These are phyloP conservation scores for Ceratina calcarata DNA, from an alignment of 1,140 invertebrate genomes.

Conservation along the genomic window DNA sequence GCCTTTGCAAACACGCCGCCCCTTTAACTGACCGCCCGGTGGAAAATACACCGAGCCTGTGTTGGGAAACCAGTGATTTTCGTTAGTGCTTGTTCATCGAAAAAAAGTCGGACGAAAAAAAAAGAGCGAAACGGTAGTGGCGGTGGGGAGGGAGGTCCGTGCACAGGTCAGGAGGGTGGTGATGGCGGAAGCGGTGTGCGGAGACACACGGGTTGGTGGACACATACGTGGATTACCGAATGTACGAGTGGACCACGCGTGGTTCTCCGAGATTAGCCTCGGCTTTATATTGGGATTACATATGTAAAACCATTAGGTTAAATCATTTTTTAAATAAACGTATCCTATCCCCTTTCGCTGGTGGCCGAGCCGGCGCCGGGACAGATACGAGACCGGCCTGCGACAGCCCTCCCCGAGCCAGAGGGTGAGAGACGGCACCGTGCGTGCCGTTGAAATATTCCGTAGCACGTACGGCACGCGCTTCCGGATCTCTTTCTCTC, in stretches of 20 bases:
- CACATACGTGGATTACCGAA: slow-evolving; percentile 68
- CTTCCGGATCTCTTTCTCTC: slow-evolving; percentile 35
- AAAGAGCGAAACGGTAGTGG: slow-evolving; percentile 9
- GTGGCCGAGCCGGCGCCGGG: slow-evolving; percentile 41
- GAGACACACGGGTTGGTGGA: slow-evolving; percentile 37
- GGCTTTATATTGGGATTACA: slow-evolving; percentile 81
- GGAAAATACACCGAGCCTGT: slow-evolving; percentile 22
- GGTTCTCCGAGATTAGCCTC: slow-evolving; percentile 78
- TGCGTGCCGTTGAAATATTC: slow-evolving; percentile 60
- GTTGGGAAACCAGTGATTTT: slow-evolving; percentile 68
- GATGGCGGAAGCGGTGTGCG: slow-evolving; percentile 40
- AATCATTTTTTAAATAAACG: slow-evolving; percentile 81
- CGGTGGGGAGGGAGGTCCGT: slow-evolving; percentile 20
- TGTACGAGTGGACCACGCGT: slow-evolving; percentile 75
- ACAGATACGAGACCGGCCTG: slow-evolving; percentile 63
- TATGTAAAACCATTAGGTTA: slow-evolving; percentile 80
- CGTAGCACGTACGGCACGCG: slow-evolving; percentile 56
- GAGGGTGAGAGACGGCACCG: slow-evolving; percentile 11
- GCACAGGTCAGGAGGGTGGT: slow-evolving; percentile 39
- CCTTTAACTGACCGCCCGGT: slow-evolving; percentile 1
- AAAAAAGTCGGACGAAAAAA: slow-evolving; percentile 58
- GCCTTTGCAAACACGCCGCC: slow-evolving; percentile 55
- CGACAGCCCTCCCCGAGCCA: slow-evolving; percentile 13
- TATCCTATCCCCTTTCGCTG: slow-evolving; percentile 50
- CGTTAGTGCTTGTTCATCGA: slow-evolving; percentile 72